These are phyloP conservation scores for Tauraco hartlaubi DNA, from an alignment of 2,797 vertebrate species.

Conservation along the genomic window DNA sequence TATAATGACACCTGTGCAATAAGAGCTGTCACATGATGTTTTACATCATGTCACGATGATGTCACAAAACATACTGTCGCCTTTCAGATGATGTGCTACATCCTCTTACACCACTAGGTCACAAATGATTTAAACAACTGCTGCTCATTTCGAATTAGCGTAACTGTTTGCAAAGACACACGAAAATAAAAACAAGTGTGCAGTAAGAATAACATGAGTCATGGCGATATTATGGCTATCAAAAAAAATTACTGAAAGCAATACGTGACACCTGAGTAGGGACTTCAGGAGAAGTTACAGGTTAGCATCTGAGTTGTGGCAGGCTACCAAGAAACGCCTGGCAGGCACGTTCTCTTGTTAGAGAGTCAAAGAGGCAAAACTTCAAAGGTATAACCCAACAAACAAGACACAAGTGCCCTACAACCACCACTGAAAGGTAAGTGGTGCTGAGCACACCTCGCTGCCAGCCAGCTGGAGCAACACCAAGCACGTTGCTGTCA, in stretches of 20 bases:
- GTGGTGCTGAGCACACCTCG: background rate
- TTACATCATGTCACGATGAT: constrained; percentile 45
- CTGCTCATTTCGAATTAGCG: constrained; percentile 50
- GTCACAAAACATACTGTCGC: constrained; percentile 58
- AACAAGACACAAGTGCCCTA: background rate
- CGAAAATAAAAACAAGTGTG: constrained; percentile 19
- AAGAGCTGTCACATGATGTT: constrained; percentile 56
- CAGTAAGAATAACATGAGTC: background rate
- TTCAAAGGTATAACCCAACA: background rate
- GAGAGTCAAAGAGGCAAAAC: background rate
- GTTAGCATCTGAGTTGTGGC: background rate
- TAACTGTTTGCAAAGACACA: constrained; percentile 1
- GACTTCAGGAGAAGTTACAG: background rate
- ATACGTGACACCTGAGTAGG: background rate
- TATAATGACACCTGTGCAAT: constrained; percentile 25
- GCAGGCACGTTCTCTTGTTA: background rate
- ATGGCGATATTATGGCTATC: background rate
- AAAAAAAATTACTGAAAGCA: constrained; percentile 12
- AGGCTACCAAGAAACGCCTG: background rate
- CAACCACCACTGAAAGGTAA: background rate
- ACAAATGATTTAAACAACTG: background rate
- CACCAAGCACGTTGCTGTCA: constrained; percentile 1
- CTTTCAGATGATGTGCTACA: constrained; percentile 28
- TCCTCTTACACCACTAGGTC: background rate
- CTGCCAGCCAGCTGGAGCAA: constrained; percentile 28